Conservation (phyloP, 2,888 invertebrate genomes). For the Leptinotarsa tumamoca region DNA sequence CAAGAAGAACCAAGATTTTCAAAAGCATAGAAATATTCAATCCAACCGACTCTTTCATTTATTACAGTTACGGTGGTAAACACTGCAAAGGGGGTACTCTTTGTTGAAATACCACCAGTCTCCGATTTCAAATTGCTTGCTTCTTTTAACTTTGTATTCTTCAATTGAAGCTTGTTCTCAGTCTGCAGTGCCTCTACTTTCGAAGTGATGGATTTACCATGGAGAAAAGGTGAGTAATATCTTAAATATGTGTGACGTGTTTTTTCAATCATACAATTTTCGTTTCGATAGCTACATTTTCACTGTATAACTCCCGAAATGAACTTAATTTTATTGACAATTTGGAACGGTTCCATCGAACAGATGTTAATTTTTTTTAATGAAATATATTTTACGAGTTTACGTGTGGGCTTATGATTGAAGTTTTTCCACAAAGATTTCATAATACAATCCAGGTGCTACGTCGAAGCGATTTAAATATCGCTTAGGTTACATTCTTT, state of each 20-base stretch:
- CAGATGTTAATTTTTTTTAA: conserved; percentile 56
- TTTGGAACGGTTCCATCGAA: conserved; percentile 55
- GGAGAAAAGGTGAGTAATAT: not conserved
- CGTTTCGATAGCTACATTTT: not conserved
- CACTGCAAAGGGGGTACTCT: too few species aligned
- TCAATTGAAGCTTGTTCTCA: not conserved
- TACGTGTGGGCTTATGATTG: conserved; percentile 48
- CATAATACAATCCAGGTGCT: conserved; percentile 35
- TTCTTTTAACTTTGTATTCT: too few species aligned
- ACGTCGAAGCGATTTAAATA: conserved; percentile 18
- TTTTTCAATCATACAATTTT: not conserved
- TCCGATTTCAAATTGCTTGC: too few species aligned
- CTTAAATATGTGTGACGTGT: not conserved
- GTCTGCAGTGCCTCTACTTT: not conserved
- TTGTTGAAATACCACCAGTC: too few species aligned
- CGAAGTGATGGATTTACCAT: not conserved
- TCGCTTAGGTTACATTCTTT: conserved; percentile 21
- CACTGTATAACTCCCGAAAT: not conserved
- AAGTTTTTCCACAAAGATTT: conserved; percentile 40
- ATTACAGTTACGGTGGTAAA: too few species aligned
- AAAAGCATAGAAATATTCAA: too few species aligned
- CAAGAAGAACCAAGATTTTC: too few species aligned
- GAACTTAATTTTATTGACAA: conserved; percentile 42
- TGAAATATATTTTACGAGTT: conserved; percentile 50
- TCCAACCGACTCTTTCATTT: too few species aligned